Percentiles rank a stretch among this genome's conserved stretches.
phyloP scores from a whole-genome alignment of 2,888 invertebrate species.

The Pterostichus madidus region DNA sequence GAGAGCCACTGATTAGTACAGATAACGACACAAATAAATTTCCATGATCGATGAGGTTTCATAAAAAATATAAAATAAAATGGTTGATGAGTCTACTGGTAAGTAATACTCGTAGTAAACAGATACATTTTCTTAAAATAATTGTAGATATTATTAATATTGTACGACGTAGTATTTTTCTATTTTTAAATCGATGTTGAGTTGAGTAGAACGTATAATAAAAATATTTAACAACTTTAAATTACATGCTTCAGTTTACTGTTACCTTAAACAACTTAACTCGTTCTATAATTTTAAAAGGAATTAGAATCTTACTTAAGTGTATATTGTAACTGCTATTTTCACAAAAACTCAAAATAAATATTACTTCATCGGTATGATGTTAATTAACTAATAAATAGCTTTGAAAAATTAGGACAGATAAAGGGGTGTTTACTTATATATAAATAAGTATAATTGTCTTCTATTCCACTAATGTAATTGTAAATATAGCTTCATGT shows the following conservation, averaged over 20 bases:
- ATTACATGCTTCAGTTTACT: constrained; percentile 39
- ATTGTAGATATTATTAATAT: no score
- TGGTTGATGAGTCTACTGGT: no score
- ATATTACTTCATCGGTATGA: background rate
- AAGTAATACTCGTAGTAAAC: no score
- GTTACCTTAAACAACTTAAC: constrained; percentile 10
- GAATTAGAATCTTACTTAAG: background rate
- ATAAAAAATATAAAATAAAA: no score
- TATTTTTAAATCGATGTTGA: no score
- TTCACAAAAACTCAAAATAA: background rate
- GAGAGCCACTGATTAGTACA: no score
- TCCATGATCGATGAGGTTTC: no score
- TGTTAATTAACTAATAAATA: background rate
- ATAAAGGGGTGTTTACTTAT: background rate
- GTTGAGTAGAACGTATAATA: constrained; percentile 10
- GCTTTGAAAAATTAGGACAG: background rate
- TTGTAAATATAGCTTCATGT: background rate
- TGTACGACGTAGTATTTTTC: no score
- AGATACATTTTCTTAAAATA: no score
- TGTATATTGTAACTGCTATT: constrained; percentile 2
- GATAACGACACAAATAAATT: no score
- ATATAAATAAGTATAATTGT: constrained; percentile 6
- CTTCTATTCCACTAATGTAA: constrained; percentile 13
- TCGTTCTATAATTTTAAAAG: constrained; percentile 14
- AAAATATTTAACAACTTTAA: constrained; percentile 47